Evolutionary conservation across 2,797 vertebrate species (phyloP), one percentile per base, ranked within the genome.

Genomic region (Bryconaethiops microstoma): DNA sequence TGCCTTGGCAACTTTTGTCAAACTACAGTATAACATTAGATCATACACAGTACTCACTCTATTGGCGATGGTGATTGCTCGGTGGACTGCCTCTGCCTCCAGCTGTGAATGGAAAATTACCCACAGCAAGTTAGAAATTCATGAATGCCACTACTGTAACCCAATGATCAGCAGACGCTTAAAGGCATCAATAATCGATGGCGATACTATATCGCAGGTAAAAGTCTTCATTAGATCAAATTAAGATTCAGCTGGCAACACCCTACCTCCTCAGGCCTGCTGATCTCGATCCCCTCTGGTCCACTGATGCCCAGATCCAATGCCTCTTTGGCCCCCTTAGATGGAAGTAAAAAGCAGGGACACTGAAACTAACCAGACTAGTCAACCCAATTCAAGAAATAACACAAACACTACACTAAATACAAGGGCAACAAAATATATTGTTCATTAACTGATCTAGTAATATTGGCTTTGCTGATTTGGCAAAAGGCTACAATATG

Each of bases 261-360:
- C 40, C 63, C 7, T 82, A 99, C 97, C 96, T 99, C 98, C 63
- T 99, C 97, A 0, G 98, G 97, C 77, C 97, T 94, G 90, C 98
- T 98, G 92, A 99, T 98, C 90, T 99, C 97, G 1, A 98, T 98
- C 78, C 98, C 97, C 91, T 99, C 98, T 0, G 98, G 98, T 16
- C 98, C 98, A 0, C 93, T 97, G 89, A 99, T 99, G 60, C 97
- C 97, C 87, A 99, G 88, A 73, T 99, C 97, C 88, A 99, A 84
- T 0, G 94, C 95, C 81, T 99, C 97, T 86, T 96, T 98, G 2
- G 97, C 97, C 70, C 97, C 97, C 97, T 88, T 52, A 17, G 19
- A 57, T 8, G 12, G 21, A 81, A 42, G 17, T 39, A 74, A 78
- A 50, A 45, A 74, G 42, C 35, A 29, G 12, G 12, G 48, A 14